Percentiles rank a stretch among this genome's conserved stretches.
phyloP scores from a whole-genome alignment of 2,113 vertebrate genomes.

The Aldabrachelys gigantea region DNA sequence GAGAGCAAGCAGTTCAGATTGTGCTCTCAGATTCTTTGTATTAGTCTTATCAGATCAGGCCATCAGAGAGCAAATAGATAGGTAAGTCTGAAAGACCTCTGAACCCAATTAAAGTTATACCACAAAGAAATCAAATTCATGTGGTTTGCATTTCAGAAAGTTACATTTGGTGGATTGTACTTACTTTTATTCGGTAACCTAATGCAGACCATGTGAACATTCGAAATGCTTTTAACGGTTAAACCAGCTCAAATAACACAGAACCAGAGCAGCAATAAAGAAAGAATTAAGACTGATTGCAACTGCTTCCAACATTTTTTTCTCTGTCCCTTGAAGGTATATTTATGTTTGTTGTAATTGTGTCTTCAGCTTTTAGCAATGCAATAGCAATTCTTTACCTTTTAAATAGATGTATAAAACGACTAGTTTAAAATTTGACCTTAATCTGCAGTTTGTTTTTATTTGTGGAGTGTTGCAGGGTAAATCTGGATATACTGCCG shows the following conservation, averaged over 20 bases:
- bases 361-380: conserved; percentile 59
- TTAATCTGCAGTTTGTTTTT: conserved; percentile 49
- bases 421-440: conserved; percentile 61
- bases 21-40: conserved; percentile 75
- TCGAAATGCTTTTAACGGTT: conserved; percentile 87
- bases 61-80: conserved; percentile 82
- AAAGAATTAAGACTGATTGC: conserved; percentile 87
- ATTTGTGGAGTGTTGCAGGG: conserved; percentile 24
- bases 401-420: conserved; percentile 70
- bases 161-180: conserved; percentile 85
- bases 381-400: conserved; percentile 67
- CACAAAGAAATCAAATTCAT: conserved; percentile 88
- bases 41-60: conserved; percentile 80
- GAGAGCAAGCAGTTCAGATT: conserved; percentile 54
- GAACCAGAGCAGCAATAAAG: conserved; percentile 87
- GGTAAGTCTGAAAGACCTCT: conserved; percentile 83
- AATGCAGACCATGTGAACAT: conserved; percentile 89
- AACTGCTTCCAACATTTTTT: conserved; percentile 78
- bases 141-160: conserved; percentile 87
- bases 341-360: conserved; percentile 36
- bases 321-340: conserved; percentile 71
- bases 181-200: conserved; percentile 87
- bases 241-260: conserved; percentile 87
- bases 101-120: conserved; percentile 86
- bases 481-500: conserved; percentile 43